Evolutionary conservation across 2,797 vertebrate species (phyloP).

Genomic region (Tapera naevia): DNA sequence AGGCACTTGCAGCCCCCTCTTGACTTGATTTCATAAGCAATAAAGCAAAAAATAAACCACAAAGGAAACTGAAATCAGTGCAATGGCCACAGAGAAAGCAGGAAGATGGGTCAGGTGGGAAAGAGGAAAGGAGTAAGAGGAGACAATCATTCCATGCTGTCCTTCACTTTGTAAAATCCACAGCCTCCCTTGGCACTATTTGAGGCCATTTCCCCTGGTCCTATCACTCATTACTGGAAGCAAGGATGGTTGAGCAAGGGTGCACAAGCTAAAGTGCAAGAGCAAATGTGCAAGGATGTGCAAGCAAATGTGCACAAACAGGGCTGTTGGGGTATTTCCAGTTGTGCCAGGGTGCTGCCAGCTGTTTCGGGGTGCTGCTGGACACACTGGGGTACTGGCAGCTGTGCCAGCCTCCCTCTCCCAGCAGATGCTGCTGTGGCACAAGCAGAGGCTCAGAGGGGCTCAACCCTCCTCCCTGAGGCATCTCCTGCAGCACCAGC

Average conservation of each 20-base stretch:
- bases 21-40: not conserved
- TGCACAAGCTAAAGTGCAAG: not conserved
- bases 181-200: accelerated
- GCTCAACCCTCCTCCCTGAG: not conserved
- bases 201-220: accelerated
- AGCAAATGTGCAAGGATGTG: not conserved
- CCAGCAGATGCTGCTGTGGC: slow-evolving; percentile 68
- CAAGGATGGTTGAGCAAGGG: not conserved
- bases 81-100: not conserved
- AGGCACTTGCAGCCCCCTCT: not conserved
- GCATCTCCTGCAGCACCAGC: not conserved
- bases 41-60: not conserved
- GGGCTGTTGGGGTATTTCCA: not conserved
- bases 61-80: not conserved
- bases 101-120: accelerated
- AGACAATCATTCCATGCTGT: not conserved
- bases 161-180: not conserved
- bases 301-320: accelerated
- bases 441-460: slow-evolving; percentile 28
- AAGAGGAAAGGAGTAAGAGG: not conserved
- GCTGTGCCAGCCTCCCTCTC: slow-evolving; percentile 48
- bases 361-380: not conserved
- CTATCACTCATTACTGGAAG: accelerated
- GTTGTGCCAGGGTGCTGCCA: not conserved
- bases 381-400: not conserved